phyloP scores from a whole-genome alignment of 2,113 vertebrate genomes.

The Poicephalus gulielmi region DNA sequence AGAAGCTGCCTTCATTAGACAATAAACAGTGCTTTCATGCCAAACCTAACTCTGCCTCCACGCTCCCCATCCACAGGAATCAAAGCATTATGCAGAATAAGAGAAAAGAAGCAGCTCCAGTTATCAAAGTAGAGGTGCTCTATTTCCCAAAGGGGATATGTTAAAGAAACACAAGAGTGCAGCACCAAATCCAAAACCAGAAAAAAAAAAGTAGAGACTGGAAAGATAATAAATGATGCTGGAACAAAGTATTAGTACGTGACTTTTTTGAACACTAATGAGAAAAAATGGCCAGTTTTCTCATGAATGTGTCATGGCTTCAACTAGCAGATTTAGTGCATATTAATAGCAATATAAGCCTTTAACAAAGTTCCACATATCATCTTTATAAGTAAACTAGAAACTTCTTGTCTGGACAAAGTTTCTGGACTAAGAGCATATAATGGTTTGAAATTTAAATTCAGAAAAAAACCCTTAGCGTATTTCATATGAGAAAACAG shows the following conservation, averaged over 20 bases:
- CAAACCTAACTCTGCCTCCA: background rate
- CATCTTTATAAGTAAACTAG: background rate
- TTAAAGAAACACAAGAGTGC: background rate
- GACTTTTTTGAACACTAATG: background rate
- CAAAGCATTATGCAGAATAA: background rate
- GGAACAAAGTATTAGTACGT: background rate
- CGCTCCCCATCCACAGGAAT: background rate
- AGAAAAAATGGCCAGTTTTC: background rate
- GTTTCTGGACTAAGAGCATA: background rate
- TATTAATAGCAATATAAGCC: background rate
- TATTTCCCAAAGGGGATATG: background rate
- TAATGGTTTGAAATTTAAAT: background rate
- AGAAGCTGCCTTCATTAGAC: background rate
- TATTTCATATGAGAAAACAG: background rate
- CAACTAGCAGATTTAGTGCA: background rate
- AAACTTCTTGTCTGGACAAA: background rate
- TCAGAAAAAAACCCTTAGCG: background rate
- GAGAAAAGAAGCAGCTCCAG: background rate
- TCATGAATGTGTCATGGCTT: background rate
- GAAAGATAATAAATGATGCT: background rate
- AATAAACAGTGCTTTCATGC: background rate
- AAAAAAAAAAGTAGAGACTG: background rate
- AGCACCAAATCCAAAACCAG: background rate
- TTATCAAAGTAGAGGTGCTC: background rate
- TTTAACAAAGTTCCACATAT: background rate